Conservation (phyloP, 2,113 vertebrate species). For the Thamnaconus septentrionalis region DNA sequence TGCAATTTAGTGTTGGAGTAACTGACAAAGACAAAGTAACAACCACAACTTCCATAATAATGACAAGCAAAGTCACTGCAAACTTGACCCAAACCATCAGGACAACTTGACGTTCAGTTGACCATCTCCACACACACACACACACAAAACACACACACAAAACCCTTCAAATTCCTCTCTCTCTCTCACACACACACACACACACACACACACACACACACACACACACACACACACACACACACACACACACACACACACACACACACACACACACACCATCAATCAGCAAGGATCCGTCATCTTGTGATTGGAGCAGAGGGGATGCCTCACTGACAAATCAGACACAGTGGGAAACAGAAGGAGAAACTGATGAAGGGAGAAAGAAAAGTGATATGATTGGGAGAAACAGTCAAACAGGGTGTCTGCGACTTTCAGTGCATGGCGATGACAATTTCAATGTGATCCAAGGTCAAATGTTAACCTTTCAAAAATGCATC, state of each 20-base stretch:
- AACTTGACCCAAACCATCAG: constrained; percentile 12
- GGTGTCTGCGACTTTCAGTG: constrained; percentile 42
- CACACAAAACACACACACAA: constrained; percentile 21
- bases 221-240: constrained; percentile 15
- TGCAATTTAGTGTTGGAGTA: not conserved
- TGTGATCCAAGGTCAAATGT: not conserved
- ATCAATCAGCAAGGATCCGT: constrained; percentile 39
- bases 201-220: constrained; percentile 23
- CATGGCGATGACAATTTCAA: too few relatives aligned
- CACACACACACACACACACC: constrained; percentile 31
- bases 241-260: constrained; percentile 21
- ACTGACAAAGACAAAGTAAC: constrained; percentile 14
- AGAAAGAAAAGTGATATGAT: not conserved
- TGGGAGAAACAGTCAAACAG: constrained; percentile 1
- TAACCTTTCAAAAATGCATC: too few relatives aligned
- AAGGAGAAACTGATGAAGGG: not conserved
- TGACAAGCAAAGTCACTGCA: constrained; percentile 23
- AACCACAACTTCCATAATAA: constrained; percentile 4
- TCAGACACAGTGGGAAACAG: not conserved
- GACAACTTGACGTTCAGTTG: constrained; percentile 11
- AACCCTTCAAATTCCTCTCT: constrained; percentile 4
- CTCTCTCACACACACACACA: constrained; percentile 26
- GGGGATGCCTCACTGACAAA: constrained; percentile 13
- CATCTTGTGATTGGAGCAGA: constrained; percentile 31
- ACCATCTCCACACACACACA: constrained; percentile 5